Conservation (phyloP, 2,797 vertebrate genomes). For the Spheniscus humboldti region DNA sequence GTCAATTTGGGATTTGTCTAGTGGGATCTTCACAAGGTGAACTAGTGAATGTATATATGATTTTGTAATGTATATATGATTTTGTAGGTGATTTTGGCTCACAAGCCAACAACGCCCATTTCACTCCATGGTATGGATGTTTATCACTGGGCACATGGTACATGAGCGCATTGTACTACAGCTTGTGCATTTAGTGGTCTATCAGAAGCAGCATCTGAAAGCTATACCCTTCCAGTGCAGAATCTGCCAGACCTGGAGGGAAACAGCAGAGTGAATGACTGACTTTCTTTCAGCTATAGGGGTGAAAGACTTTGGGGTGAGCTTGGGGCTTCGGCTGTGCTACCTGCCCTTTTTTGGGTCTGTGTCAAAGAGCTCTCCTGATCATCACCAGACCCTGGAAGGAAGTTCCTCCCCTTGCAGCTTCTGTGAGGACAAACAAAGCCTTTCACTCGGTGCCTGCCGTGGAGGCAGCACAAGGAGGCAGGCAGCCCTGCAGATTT, state of each 20-base stretch:
- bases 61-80: neutral
- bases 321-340: neutral
- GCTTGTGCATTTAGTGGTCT: neutral
- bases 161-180: neutral
- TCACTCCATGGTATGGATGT: neutral
- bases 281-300: neutral
- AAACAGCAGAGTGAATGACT: neutral
- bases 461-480: fast-evolving
- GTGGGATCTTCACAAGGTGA: neutral
- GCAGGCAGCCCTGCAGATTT: neutral
- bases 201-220: neutral
- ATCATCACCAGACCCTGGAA: neutral
- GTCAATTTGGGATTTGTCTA: neutral
- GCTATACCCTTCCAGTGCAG: neutral
- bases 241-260: neutral
- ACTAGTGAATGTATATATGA: neutral
- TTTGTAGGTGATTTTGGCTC: neutral
- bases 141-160: neutral
- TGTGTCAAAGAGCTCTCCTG: neutral
- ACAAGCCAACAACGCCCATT: neutral
- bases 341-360: neutral
- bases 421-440: neutral
- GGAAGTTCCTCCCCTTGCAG: neutral
- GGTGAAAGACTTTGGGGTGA: neutral
- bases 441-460: neutral